phyloP scores from a whole-genome alignment of 30 jellyfish, hydroid and myxozoan species.

The Hydractinia echinata region DNA sequence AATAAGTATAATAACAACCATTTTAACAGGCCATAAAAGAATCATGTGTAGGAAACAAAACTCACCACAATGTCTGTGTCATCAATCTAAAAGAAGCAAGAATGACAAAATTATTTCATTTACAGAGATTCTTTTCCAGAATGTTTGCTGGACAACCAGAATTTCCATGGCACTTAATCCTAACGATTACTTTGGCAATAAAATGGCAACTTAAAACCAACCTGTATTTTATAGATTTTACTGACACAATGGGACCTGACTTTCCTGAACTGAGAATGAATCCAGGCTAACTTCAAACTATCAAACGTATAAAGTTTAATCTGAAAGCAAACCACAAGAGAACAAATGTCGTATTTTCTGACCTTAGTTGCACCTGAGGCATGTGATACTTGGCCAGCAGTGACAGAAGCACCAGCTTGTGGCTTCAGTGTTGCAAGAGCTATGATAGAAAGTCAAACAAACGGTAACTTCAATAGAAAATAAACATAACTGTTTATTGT shows the following conservation, averaged over 20 bases:
- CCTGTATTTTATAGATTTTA: too few species aligned
- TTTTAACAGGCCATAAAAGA: too few species aligned
- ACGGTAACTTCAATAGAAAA: not conserved
- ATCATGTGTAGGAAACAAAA: not conserved
- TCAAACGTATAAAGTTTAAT: not conserved
- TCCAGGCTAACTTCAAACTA: not conserved
- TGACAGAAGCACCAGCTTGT: conserved; percentile 63
- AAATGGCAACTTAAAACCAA: too few species aligned
- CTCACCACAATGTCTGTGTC: conserved; percentile 45
- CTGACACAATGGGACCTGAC: too few species aligned
- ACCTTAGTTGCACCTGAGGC: not conserved
- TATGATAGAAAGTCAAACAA: conserved; percentile 25
- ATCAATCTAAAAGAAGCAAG: conserved; percentile 39
- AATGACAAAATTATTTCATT: not conserved
- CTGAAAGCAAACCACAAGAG: not conserved
- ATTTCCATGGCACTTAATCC: too few species aligned
- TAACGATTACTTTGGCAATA: too few species aligned
- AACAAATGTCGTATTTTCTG: not conserved
- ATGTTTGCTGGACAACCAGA: too few species aligned
- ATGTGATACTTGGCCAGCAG: conserved; percentile 36
- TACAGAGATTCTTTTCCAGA: not conserved
- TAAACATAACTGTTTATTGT: not conserved
- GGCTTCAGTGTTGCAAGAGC: conserved; percentile 97
- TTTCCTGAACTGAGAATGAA: not conserved
- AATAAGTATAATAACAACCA: too few species aligned